These are phyloP conservation scores for Fulmarus glacialis DNA, from an alignment of 2,113 vertebrate species.

Conservation along the genomic window DNA sequence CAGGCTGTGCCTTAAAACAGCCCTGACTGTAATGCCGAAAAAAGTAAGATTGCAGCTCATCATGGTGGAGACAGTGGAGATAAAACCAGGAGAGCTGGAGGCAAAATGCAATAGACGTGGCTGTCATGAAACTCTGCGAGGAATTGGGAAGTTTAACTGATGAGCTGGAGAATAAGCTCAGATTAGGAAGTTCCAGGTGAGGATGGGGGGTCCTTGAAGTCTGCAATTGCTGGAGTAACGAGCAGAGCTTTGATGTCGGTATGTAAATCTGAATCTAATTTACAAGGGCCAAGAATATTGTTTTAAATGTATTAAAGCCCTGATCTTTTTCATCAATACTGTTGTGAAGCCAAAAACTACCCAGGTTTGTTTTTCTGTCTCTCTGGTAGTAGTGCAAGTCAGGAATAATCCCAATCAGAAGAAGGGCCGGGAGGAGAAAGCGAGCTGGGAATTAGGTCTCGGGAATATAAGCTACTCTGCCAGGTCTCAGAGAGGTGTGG, in stretches of 20 bases:
- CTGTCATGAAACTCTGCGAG: neutral
- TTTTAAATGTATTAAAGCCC: neutral
- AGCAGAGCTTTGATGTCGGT: neutral
- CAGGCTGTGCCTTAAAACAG: neutral
- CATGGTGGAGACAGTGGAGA: neutral
- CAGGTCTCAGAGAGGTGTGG: accelerated
- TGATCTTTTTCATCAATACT: neutral
- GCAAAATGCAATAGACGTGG: neutral
- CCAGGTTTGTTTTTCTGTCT: neutral
- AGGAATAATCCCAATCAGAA: neutral
- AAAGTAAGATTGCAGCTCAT: neutral
- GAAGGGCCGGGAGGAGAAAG: neutral
- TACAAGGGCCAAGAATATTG: neutral
- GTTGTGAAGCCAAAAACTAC: neutral
- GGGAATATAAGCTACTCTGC: neutral
- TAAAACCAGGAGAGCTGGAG: neutral
- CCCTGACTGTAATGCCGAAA: neutral
- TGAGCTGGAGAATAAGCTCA: neutral
- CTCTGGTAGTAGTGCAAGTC: neutral
- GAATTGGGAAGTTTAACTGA: accelerated
- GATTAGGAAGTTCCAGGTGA: neutral
- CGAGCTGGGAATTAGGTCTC: neutral
- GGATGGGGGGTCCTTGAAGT: neutral
- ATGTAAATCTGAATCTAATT: neutral
- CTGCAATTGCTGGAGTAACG: neutral